Percentiles rank a stretch among this genome's conserved stretches.
Evolutionary conservation across 2,113 vertebrate species (phyloP).

Genomic region (Neotragus pygmaeus): DNA sequence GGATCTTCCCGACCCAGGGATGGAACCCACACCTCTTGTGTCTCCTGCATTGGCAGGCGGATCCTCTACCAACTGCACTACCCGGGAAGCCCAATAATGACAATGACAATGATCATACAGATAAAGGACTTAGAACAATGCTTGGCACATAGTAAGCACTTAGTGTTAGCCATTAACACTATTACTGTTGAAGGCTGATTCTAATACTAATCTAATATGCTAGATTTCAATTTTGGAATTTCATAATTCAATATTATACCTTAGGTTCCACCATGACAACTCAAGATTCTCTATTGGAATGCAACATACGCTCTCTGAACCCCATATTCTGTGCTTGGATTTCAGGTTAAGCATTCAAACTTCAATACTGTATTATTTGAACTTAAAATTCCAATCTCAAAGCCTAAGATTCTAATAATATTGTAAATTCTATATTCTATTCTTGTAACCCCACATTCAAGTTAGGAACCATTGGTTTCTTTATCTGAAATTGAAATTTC

Average conservation of each 20-base stretch:
- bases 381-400: not conserved
- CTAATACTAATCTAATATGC: conserved; percentile 12
- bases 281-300: not conserved
- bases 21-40: not conserved
- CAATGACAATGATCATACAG: not conserved
- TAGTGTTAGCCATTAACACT: not conserved
- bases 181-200: not conserved
- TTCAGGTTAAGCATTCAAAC: conserved; percentile 2
- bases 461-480: not conserved
- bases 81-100: not conserved
- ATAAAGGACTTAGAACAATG: not conserved
- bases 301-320: not conserved
- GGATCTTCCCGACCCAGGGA: not conserved
- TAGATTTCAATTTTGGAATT: not conserved
- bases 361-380: not conserved
- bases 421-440: conserved; percentile 9
- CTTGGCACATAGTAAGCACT: not conserved
- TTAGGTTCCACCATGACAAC: not conserved
- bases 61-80: not conserved
- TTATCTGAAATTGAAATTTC: not conserved
- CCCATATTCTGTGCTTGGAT: not conserved
- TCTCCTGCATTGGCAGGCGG: not conserved
- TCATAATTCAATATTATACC: not conserved
- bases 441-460: not conserved
- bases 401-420: not conserved